These are phyloP conservation scores for Idaea dimidiata DNA, from an alignment of 2,888 invertebrate genomes.

Conservation along the genomic window DNA sequence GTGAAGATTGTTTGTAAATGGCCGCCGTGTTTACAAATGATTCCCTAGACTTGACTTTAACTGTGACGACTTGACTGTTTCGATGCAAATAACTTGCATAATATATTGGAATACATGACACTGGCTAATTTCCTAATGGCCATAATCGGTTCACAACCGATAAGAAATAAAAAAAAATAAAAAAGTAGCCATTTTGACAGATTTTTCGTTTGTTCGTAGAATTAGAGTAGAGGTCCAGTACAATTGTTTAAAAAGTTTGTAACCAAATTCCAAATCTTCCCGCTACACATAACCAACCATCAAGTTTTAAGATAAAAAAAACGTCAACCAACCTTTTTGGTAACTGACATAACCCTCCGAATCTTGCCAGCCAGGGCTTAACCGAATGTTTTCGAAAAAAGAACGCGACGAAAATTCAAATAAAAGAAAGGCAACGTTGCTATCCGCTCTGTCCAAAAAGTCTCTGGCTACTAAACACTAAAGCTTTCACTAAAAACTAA, in stretches of 20 bases:
- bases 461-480: not conserved
- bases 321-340: not conserved
- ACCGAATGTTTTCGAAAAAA: conserved; percentile 14
- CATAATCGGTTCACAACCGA: too few species aligned
- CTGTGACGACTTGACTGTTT: too few species aligned
- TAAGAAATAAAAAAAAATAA: too few species aligned
- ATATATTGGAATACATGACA: too few species aligned
- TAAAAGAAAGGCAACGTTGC: conserved; percentile 2
- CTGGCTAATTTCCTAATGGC: too few species aligned
- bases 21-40: too few species aligned
- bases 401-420: conserved; percentile 10
- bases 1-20: too few species aligned
- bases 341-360: not conserved
- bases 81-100: too few species aligned
- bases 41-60: too few species aligned
- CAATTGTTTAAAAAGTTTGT: not conserved
- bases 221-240: too few species aligned
- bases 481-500: conserved; percentile 5
- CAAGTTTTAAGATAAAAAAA: not conserved
- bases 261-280: not conserved
- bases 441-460: not conserved
- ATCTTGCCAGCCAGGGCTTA: not conserved
- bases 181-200: too few species aligned
- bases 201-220: too few species aligned
- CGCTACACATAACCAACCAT: not conserved